phyloP scores from a whole-genome alignment of 2,888 invertebrate genomes.

The Coelinius sp. region DNA sequence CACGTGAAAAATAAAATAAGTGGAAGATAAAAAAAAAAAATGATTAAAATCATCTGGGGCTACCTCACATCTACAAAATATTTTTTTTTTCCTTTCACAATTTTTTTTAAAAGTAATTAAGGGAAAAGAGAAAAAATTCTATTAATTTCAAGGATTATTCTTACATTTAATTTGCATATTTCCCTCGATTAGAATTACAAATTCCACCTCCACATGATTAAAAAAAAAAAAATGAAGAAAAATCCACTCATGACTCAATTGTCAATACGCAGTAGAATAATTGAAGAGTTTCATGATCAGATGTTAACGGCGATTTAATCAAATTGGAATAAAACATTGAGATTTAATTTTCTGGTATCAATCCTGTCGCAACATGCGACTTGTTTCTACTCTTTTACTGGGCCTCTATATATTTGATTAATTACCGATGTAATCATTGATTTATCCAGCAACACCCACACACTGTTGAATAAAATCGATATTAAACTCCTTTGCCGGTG shows the following conservation, averaged over 20 bases:
- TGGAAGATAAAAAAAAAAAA: constrained; percentile 15
- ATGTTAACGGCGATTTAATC: not conserved
- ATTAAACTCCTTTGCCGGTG: constrained; percentile 23
- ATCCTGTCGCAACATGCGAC: constrained; percentile 23
- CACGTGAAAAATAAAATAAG: not conserved
- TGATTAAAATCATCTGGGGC: constrained; percentile 19
- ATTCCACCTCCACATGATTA: constrained; percentile 10
- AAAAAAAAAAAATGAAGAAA: not conserved
- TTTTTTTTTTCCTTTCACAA: constrained; percentile 57
- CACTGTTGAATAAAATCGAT: constrained; percentile 41
- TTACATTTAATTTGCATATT: not conserved
- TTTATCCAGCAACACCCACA: constrained; percentile 51
- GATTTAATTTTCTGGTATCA: not conserved
- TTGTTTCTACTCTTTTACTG: not conserved
- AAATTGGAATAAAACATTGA: not conserved
- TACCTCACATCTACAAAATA: constrained; percentile 28
- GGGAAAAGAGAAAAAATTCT: not conserved
- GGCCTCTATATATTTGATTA: constrained; percentile 45
- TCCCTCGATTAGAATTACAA: constrained; percentile 8
- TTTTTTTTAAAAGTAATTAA: not conserved
- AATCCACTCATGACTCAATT: constrained; percentile 10
- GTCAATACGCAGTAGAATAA: constrained; percentile 21
- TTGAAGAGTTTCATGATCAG: constrained; percentile 5
- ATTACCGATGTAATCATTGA: constrained; percentile 53
- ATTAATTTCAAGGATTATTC: not conserved